Conservation (phyloP, 2,797 vertebrate genomes). For the Crypturellus tataupa region DNA sequence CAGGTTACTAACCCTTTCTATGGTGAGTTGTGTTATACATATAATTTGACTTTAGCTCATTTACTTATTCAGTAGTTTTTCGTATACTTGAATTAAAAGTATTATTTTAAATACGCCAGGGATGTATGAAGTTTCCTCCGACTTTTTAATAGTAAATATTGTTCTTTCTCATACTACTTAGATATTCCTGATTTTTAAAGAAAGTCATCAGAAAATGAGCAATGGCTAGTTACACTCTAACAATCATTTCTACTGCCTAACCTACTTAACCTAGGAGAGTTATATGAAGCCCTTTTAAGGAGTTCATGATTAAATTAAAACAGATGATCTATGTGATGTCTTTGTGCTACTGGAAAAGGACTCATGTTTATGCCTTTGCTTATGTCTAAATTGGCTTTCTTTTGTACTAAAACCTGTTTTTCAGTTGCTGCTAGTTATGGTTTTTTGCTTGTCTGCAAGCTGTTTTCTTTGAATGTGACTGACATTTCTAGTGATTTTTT, state of each 20-base stretch:
- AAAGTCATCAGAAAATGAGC: neutral
- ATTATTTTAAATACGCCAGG: neutral
- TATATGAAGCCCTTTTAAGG: neutral
- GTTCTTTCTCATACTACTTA: neutral
- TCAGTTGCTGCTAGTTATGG: neutral
- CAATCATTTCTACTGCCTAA: neutral
- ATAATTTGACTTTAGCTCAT: neutral
- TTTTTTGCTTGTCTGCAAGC: neutral
- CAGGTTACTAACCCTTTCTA: neutral
- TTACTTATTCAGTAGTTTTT: neutral
- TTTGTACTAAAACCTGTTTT: neutral
- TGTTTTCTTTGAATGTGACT: neutral
- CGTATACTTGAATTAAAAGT: neutral
- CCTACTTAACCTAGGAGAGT: neutral
- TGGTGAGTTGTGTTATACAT: neutral
- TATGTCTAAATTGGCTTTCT: neutral
- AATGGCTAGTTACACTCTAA: neutral
- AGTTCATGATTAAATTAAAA: neutral
- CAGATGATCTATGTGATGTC: neutral
- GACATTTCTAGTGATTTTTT: neutral
- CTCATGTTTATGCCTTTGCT: neutral
- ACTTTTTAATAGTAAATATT: neutral
- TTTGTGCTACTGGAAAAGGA: neutral
- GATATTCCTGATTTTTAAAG: neutral
- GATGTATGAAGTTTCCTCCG: neutral